These are phyloP conservation scores for Eulemur rufifrons DNA, from an alignment of 2,113 vertebrate species.

Conservation along the genomic window DNA sequence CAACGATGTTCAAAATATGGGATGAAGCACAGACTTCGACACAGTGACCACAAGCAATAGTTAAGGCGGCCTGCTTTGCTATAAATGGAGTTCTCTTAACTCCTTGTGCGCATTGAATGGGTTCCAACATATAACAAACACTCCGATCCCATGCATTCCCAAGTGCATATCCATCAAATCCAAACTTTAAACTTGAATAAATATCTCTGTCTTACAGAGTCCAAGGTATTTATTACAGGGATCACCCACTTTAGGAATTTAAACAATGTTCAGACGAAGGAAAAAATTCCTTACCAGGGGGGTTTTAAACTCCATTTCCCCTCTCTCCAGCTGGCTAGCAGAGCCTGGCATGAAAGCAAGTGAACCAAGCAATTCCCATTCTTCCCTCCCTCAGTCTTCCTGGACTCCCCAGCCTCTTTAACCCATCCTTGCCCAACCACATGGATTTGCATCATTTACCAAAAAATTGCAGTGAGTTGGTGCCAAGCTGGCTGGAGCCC, in stretches of 20 bases:
- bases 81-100: constrained; percentile 73
- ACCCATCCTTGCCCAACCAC: constrained; percentile 42
- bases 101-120: not conserved
- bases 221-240: constrained; percentile 77
- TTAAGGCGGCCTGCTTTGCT: constrained; percentile 49
- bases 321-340: constrained; percentile 67
- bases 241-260: constrained; percentile 81
- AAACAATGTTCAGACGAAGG: constrained; percentile 79
- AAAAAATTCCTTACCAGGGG: constrained; percentile 71
- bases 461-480: constrained; percentile 3
- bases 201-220: constrained; percentile 75
- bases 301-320: constrained; percentile 67
- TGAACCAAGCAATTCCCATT: not conserved
- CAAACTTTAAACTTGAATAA: constrained; percentile 78
- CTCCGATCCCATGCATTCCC: constrained; percentile 57
- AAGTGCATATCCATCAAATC: constrained; percentile 67
- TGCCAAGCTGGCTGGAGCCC: constrained; percentile 51
- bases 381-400: not conserved
- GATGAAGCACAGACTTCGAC: not conserved
- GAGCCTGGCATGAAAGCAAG: constrained; percentile 59
- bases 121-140: constrained; percentile 62
- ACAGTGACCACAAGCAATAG: constrained; percentile 2
- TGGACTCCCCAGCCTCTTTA: not conserved
- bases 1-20: not conserved
- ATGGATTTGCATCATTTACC: constrained; percentile 46